A percentile compares a stretch with the other conserved stretches of the same genome.
phyloP scores from a whole-genome alignment of 2,888 invertebrate genomes.

The Hemistola chrysoprasaria region DNA sequence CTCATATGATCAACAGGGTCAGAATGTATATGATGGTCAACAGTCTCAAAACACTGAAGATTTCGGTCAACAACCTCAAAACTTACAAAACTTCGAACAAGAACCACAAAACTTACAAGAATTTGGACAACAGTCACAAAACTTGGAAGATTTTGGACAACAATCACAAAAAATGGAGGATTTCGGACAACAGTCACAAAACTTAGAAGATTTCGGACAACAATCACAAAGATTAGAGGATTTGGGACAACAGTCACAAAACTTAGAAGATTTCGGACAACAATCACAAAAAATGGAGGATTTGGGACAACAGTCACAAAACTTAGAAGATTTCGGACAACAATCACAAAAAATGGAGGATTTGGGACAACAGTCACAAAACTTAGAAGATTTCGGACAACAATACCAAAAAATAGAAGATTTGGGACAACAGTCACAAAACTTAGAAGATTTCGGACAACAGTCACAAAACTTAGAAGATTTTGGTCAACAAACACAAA shows the following conservation, averaged over 20 bases:
- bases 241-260: conserved; percentile 38
- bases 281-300: conserved; percentile 31
- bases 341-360: conserved; percentile 35
- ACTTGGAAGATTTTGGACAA: conserved; percentile 29
- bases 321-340: conserved; percentile 35
- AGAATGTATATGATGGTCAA: conserved; percentile 29
- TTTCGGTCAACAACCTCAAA: conserved; percentile 35
- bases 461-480: conserved; percentile 35
- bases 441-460: conserved; percentile 26
- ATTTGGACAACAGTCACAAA: conserved; percentile 11
- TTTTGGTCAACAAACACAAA: conserved; percentile 37
- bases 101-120: conserved; percentile 17
- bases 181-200: conserved; percentile 31
- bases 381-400: conserved; percentile 43
- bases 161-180: conserved; percentile 18
- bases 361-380: conserved; percentile 39
- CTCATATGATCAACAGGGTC: conserved; percentile 30
- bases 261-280: conserved; percentile 44
- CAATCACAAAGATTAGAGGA: conserved; percentile 35
- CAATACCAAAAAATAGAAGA: conserved; percentile 39
- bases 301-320: conserved; percentile 39
- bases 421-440: conserved; percentile 38
- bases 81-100: conserved; percentile 14
- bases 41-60: conserved; percentile 27
- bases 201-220: conserved; percentile 29